phyloP scores from a whole-genome alignment of 2,888 invertebrate species.

The Dysmachus trigonus region DNA sequence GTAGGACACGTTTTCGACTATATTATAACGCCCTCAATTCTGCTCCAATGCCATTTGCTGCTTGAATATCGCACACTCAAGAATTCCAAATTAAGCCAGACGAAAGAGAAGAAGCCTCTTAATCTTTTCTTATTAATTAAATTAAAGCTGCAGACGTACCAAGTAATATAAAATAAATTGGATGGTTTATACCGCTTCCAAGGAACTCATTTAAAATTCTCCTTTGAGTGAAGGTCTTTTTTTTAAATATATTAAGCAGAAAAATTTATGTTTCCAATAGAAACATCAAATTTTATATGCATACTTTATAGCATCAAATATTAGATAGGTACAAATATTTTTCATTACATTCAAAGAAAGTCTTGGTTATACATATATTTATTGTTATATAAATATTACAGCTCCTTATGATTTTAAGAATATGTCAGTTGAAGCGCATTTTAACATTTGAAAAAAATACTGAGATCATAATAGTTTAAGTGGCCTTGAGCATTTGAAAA shows the following conservation, averaged over 20 bases:
- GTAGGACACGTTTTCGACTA: neutral
- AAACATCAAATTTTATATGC: no score
- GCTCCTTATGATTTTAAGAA: no score
- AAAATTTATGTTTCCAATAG: neutral
- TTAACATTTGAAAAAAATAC: no score
- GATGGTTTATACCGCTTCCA: neutral
- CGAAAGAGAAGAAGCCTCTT: neutral
- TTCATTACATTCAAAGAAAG: no score
- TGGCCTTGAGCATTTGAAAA: no score
- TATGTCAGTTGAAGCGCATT: no score
- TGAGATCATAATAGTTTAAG: no score
- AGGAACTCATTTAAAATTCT: neutral
- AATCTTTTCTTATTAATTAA: neutral
- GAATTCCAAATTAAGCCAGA: neutral
- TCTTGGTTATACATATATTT: no score
- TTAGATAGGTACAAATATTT: no score
- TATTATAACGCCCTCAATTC: neutral
- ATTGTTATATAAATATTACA: no score
- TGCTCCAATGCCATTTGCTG: slow-evolving; percentile 8
- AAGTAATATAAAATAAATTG: neutral
- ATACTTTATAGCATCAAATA: no score
- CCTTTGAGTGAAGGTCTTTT: neutral
- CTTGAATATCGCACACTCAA: neutral
- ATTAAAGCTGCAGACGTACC: neutral
- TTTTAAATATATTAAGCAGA: neutral